Percentiles rank a stretch among this genome's conserved stretches.
Evolutionary conservation across 2,797 vertebrate genomes (phyloP).

Genomic region (Sarcophilus harrisii): DNA sequence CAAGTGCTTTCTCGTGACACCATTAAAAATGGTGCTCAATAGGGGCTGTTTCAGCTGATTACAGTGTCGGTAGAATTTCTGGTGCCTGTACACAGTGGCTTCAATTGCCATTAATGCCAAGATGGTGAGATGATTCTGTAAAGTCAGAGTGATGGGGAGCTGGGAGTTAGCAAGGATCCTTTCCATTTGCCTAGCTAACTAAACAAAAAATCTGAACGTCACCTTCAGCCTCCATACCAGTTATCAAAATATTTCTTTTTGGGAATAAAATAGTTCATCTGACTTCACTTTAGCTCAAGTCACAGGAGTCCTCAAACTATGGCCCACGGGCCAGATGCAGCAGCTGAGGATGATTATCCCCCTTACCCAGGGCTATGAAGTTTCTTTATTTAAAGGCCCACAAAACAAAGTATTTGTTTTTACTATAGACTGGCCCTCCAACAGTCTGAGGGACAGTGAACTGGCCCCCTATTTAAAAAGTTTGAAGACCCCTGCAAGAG

Average conservation of each 20-base stretch:
- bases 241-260: not conserved
- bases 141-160: not conserved
- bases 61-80: conserved; percentile 82
- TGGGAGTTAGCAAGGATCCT: not conserved
- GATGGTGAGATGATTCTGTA: conserved; percentile 86
- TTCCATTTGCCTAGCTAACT: not conserved
- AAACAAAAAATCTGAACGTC: not conserved
- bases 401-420: no score
- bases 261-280: not conserved
- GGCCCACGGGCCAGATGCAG: no score
- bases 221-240: accelerated
- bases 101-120: conserved; percentile 86
- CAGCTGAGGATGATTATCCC: no score
- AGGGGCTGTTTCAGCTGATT: conserved; percentile 82
- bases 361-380: no score
- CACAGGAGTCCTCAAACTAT: no score
- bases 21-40: conserved; percentile 82
- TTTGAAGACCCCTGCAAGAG: no score
- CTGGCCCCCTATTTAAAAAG: no score
- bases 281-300: not conserved
- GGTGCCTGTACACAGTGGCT: conserved; percentile 82
- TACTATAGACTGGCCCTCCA: no score
- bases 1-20: conserved; percentile 82
- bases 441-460: no score
- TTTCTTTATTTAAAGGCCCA: no score